A percentile compares a stretch with the other conserved stretches of the same genome.
phyloP scores from a whole-genome alignment of 2,113 vertebrate species.

The Daubentonia madagascariensis region DNA sequence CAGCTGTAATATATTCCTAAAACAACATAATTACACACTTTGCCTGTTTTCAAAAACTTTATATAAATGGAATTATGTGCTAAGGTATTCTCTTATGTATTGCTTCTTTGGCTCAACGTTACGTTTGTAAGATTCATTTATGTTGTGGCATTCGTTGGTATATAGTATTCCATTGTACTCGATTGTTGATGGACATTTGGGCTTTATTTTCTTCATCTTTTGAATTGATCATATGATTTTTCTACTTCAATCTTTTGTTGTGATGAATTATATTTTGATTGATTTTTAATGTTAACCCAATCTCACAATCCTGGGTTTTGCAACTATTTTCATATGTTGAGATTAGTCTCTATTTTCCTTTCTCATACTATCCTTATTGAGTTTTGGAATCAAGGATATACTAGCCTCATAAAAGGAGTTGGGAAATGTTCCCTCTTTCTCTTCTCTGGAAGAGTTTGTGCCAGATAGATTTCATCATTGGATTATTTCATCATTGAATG shows the following conservation, averaged over 20 bases:
- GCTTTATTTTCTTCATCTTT: conserved; percentile 21
- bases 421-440: not conserved
- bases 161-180: not conserved
- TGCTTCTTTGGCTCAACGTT: not conserved
- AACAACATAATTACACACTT: not conserved
- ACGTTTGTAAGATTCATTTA: not conserved
- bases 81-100: not conserved
- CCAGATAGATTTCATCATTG: not conserved
- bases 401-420: not conserved
- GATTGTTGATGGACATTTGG: not conserved
- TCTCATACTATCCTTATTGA: not conserved
- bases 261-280: not conserved
- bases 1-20: not conserved
- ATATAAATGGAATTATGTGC: not conserved
- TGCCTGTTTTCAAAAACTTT: not conserved
- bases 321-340: not conserved
- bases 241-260: not conserved
- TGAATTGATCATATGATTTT: conserved; percentile 24
- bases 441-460: not conserved
- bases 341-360: not conserved
- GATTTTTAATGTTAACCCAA: not conserved
- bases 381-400: not conserved
- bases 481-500: conserved; percentile 1
- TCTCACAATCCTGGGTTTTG: not conserved
- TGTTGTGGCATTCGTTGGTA: not conserved